Evolutionary conservation across 2,797 vertebrate species (phyloP).

Genomic region (Rousettus madagascariensis): DNA sequence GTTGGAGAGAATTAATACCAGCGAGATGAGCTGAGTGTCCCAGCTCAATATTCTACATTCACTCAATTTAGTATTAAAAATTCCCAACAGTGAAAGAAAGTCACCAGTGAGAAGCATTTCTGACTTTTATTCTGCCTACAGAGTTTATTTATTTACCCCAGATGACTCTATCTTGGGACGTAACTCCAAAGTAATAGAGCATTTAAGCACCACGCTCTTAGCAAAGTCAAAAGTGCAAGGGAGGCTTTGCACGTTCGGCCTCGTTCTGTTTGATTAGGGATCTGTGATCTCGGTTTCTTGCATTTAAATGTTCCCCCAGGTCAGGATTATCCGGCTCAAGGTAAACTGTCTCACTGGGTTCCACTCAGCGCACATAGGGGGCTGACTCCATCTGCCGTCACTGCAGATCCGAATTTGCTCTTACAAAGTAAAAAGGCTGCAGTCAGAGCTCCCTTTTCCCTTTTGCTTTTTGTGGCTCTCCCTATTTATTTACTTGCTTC

Average conservation of each 20-base stretch:
- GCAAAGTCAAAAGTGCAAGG: constrained; percentile 42
- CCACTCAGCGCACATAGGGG: neutral
- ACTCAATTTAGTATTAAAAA: neutral
- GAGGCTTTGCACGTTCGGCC: neutral
- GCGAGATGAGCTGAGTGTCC: neutral
- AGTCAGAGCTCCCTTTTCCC: neutral
- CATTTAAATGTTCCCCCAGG: neutral
- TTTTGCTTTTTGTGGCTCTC: neutral
- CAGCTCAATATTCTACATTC: neutral
- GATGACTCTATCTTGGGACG: neutral
- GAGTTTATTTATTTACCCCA: constrained; percentile 35
- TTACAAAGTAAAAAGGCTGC: neutral
- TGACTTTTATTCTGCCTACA: constrained; percentile 21
- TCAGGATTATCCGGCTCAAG: neutral
- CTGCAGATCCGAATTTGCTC: neutral
- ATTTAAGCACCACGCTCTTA: neutral
- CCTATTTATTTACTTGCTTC: neutral
- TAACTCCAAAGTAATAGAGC: neutral
- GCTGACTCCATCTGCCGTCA: too few species aligned
- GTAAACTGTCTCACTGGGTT: neutral
- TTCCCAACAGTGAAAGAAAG: neutral
- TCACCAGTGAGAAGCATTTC: neutral
- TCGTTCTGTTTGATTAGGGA: neutral
- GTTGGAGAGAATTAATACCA: neutral
- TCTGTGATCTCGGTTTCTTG: neutral